phyloP scores from a whole-genome alignment of 2,888 invertebrate genomes.

The Drosophila peninsularis region DNA sequence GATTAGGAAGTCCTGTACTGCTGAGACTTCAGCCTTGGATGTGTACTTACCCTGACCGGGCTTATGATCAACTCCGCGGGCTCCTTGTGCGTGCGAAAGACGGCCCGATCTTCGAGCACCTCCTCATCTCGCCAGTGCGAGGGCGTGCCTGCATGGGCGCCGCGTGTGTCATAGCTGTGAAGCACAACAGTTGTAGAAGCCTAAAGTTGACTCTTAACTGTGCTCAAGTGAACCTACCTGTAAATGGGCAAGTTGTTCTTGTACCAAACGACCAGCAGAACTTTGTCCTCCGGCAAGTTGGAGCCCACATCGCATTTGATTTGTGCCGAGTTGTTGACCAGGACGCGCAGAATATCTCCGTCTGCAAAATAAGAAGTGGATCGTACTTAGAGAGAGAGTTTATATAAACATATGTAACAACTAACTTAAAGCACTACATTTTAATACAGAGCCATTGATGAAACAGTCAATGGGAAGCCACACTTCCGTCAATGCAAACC shows the following conservation, averaged over 20 bases:
- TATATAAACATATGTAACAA: background rate
- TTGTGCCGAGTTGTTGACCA: conserved; percentile 91
- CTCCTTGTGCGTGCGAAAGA: conserved; percentile 86
- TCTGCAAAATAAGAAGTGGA: conserved; percentile 74
- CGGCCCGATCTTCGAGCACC: conserved; percentile 87
- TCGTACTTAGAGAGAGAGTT: background rate
- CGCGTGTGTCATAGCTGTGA: conserved; percentile 87
- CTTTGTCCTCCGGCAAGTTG: conserved; percentile 90
- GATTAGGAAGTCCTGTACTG: too few relatives aligned
- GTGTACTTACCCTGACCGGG: conserved; percentile 85
- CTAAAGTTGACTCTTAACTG: background rate
- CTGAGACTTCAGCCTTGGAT: conserved; percentile 39
- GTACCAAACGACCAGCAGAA: conserved; percentile 95
- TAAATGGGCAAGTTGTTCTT: conserved; percentile 95
- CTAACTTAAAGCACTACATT: too few relatives aligned
- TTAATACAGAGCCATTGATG: too few relatives aligned
- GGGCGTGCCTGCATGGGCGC: conserved; percentile 86
- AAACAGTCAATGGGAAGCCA: background rate
- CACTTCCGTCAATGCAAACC: background rate
- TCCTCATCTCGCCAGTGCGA: conserved; percentile 88
- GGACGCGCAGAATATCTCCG: conserved; percentile 84
- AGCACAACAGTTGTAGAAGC: background rate
- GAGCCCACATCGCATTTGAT: conserved; percentile 94
- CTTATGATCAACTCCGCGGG: conserved; percentile 88
- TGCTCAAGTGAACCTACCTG: conserved; percentile 87